Evolutionary conservation across 2,113 vertebrate genomes (phyloP).

Genomic region (Oophaga pumilio): DNA sequence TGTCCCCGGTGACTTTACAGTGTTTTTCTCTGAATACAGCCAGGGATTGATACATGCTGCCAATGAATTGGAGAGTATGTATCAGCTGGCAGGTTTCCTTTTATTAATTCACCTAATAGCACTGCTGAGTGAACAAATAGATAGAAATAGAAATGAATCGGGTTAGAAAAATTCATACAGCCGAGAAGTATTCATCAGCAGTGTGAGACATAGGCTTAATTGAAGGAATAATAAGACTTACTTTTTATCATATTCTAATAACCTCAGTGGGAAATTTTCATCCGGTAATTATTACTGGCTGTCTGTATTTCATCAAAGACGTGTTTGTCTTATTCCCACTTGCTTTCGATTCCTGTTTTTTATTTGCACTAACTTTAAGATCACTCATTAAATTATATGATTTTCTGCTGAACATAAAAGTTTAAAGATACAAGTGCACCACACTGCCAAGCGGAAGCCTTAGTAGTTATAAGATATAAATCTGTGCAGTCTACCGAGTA

Average conservation of each 20-base stretch:
- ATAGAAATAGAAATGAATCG: background rate
- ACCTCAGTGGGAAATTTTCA: background rate
- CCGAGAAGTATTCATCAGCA: background rate
- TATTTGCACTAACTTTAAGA: background rate
- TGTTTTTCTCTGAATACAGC: no score
- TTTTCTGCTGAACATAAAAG: background rate
- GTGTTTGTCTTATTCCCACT: background rate
- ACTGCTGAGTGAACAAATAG: background rate
- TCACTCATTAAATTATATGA: background rate
- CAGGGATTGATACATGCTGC: no score
- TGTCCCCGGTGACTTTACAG: no score
- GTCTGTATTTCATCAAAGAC: background rate
- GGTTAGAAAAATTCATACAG: background rate
- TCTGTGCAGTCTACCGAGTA: background rate
- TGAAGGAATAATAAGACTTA: background rate
- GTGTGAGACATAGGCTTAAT: background rate
- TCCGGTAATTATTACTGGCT: background rate
- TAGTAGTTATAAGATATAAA: background rate
- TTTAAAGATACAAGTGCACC: background rate
- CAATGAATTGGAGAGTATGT: no score
- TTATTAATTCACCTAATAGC: no score
- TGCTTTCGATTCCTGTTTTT: background rate
- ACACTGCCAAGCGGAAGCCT: background rate
- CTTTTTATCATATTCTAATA: background rate
- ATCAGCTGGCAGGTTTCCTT: no score